phyloP scores from a whole-genome alignment of 2,888 invertebrate species.

The Sycophila texana region DNA sequence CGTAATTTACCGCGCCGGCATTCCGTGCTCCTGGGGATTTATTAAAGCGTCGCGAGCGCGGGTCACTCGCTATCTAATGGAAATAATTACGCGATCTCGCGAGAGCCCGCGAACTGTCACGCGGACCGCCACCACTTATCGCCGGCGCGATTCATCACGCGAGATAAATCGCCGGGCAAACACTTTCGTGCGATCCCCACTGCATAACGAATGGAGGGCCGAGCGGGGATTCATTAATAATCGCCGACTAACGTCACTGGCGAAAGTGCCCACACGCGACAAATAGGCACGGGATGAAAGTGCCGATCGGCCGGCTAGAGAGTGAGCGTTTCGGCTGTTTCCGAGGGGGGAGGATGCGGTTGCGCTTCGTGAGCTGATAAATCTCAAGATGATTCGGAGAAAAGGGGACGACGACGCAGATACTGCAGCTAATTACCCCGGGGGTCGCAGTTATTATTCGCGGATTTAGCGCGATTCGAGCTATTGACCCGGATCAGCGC shows the following conservation, averaged over 20 bases:
- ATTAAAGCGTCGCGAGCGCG: slow-evolving; percentile 41
- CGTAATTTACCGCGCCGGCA: slow-evolving; percentile 48
- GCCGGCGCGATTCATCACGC: slow-evolving; percentile 40
- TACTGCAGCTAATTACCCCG: too few species aligned
- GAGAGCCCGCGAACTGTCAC: slow-evolving; percentile 26
- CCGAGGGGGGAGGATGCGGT: too few species aligned
- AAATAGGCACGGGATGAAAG: too few species aligned
- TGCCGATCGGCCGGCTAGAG: too few species aligned
- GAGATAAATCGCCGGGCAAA: slow-evolving; percentile 50
- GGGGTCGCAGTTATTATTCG: too few species aligned
- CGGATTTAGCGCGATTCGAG: too few species aligned
- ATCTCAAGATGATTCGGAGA: too few species aligned
- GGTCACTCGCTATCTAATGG: slow-evolving; percentile 1
- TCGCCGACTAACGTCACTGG: not conserved
- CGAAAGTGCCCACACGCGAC: too few species aligned
- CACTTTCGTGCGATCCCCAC: slow-evolving; percentile 34
- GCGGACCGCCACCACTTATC: slow-evolving; percentile 23
- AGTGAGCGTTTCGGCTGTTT: too few species aligned
- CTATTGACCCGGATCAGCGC: too few species aligned
- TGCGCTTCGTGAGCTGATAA: too few species aligned
- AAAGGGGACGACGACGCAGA: too few species aligned
- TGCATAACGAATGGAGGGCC: slow-evolving; percentile 27
- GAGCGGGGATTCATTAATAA: slow-evolving; percentile 41
- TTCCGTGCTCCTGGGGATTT: slow-evolving; percentile 36
- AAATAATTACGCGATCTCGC: slow-evolving; percentile 29